Base-by-base conservation (phyloP, 2,113 vertebrate genomes). In the Meleagris gallopavo region DNA sequence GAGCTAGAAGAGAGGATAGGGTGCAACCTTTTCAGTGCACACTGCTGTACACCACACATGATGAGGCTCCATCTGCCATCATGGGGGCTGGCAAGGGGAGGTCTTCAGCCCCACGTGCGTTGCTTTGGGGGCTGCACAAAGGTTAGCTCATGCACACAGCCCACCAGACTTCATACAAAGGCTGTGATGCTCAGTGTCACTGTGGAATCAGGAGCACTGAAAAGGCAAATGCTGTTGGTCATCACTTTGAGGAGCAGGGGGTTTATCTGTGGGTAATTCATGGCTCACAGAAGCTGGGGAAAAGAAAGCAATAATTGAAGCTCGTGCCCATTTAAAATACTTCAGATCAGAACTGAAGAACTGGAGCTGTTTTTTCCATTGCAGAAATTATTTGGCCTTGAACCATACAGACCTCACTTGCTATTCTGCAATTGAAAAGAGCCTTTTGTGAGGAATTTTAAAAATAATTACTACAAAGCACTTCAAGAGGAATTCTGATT, bases 401-500 rank as follows among this genome's bases (percentile, higher is more conserved):
- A 96, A 96, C 94, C 92, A 92, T 17, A 19, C 80, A 72, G 93
- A 78, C 91, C 91, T 95, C 78, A 40, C 95, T 96, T 93, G 88
- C 75, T 96, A 94, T 94, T 96, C 96, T 94, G 88, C 81, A 95
- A 92, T 76, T 95, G 93, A 97, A 97, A 97, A 93, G 94, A 67
- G 55, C 50, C 94, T 97, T 96, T 96, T 93, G 94, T 91, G 88
- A 86, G 69, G 89, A 61, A 81, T 94, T 90, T 96, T 78, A 6
- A 93, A 96, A 96, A 96, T 96, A 92, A 97, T 95, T 95, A 96
- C 85, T 86, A 71, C 96, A 95, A 84, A 97, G 91, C 80, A 94
- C 94, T 96, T 97, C 81, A 84, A 92, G 96, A 93, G 88, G 92
- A 95, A 93, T 96, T 97, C 95, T 94, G 96, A 95, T 90, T 74